These are phyloP conservation scores for Stylophora pistillata DNA, from an alignment of 64 coral and sea anemone genomes.

Conservation along the genomic window DNA sequence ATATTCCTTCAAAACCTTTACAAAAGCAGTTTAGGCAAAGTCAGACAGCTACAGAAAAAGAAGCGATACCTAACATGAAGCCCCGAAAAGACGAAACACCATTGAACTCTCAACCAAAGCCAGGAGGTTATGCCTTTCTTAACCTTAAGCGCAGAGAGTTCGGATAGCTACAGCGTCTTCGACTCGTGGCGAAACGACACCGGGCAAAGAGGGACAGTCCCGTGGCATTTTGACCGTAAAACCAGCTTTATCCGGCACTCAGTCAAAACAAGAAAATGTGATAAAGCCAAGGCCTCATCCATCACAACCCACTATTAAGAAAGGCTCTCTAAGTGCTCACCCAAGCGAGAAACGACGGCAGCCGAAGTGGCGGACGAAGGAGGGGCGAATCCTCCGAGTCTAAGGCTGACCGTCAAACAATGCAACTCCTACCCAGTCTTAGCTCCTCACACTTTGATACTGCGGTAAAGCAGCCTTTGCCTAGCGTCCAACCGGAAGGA, in stretches of 20 bases:
- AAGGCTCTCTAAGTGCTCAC: neutral
- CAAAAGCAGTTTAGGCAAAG: neutral
- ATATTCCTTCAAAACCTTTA: neutral
- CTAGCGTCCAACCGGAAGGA: neutral
- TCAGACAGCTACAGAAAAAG: neutral
- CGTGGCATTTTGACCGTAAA: slow-evolving; percentile 1
- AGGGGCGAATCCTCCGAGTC: neutral
- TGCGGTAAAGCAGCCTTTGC: neutral
- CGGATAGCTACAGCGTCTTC: neutral
- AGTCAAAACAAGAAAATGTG: neutral
- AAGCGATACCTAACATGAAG: neutral
- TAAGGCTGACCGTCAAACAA: slow-evolving; percentile 11
- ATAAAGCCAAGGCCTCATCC: neutral
- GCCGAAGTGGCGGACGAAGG: neutral
- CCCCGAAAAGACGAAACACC: neutral
- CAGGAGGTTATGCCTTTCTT: neutral
- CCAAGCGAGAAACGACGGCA: neutral
- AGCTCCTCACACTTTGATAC: neutral
- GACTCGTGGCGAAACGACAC: neutral
- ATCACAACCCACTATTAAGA: neutral
- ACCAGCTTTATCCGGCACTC: slow-evolving; percentile 10
- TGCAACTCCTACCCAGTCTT: neutral
- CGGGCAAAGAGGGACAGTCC: neutral
- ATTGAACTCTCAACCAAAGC: neutral
- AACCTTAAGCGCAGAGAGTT: neutral